phyloP scores from a whole-genome alignment of 2,888 invertebrate species.

The Rugalucina vietnamica region DNA sequence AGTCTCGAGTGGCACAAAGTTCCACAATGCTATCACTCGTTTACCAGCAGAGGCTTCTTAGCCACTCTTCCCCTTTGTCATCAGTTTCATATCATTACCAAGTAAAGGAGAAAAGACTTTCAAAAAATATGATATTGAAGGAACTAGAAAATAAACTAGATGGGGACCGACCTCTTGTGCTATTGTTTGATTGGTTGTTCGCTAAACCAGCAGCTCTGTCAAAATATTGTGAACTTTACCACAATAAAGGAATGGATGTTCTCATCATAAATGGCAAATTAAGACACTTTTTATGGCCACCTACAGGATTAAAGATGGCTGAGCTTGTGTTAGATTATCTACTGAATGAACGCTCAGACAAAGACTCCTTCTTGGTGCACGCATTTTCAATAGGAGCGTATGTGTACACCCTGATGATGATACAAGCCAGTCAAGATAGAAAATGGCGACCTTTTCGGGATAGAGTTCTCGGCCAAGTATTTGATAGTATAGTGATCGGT shows the following conservation, averaged over 20 bases:
- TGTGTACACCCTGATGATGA: slow-evolving; percentile 60
- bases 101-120: neutral
- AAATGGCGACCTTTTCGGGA: slow-evolving; percentile 49
- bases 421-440: slow-evolving; percentile 24
- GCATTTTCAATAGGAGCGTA: slow-evolving; percentile 72
- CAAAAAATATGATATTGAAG: neutral
- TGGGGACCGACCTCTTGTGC: slow-evolving; percentile 49
- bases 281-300: slow-evolving; percentile 68
- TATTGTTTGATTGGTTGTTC: slow-evolving; percentile 70
- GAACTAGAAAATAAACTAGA: neutral
- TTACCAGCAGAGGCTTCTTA: too few relatives aligned
- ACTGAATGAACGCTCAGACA: slow-evolving; percentile 5
- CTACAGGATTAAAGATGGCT: slow-evolving; percentile 46
- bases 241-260: slow-evolving; percentile 66
- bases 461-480: slow-evolving; percentile 65
- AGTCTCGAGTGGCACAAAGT: too few relatives aligned
- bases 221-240: slow-evolving; percentile 68
- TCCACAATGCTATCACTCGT: too few relatives aligned
- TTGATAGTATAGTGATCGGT: slow-evolving; percentile 72
- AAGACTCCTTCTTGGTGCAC: slow-evolving; percentile 61
- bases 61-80: too few relatives aligned
- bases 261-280: slow-evolving; percentile 60
- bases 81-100: neutral
- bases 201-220: slow-evolving; percentile 58
- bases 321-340: slow-evolving; percentile 57